Evolutionary conservation across 2,888 invertebrate species (phyloP).

Genomic region (Nebria brevicollis): DNA sequence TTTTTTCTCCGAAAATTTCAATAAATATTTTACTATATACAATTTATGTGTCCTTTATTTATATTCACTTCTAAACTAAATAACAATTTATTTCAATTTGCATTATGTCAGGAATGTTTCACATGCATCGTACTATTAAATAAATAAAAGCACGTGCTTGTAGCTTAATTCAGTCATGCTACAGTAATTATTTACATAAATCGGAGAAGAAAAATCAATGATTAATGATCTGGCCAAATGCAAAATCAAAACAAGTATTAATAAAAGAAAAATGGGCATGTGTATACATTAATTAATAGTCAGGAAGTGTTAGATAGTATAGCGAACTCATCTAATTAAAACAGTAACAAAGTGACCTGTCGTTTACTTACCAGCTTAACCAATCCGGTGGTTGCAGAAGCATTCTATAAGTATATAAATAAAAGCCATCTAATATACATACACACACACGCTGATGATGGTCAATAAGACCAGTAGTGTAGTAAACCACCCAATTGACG

Average conservation of each 20-base stretch:
- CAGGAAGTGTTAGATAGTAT: conserved; percentile 33
- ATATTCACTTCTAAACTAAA: neutral
- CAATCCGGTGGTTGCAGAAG: neutral
- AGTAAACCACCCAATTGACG: conserved; percentile 35
- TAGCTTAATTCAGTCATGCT: conserved; percentile 6
- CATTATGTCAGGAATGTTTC: neutral
- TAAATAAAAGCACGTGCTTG: neutral
- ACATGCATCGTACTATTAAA: neutral
- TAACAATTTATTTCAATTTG: neutral
- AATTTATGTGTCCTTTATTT: no score
- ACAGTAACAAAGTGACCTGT: conserved; percentile 13
- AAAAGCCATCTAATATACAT: neutral
- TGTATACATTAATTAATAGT: conserved; percentile 15
- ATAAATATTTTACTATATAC: no score
- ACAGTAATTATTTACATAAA: conserved; percentile 13
- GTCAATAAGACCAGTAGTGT: conserved; percentile 36
- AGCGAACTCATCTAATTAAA: conserved; percentile 39
- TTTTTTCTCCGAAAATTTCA: neutral
- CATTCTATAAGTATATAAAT: neutral
- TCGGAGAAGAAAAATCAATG: neutral
- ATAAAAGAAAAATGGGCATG: neutral
- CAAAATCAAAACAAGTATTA: conserved; percentile 13
- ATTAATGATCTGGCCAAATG: conserved; percentile 10
- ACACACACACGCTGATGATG: neutral
- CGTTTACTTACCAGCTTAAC: neutral